These are phyloP conservation scores for Muscicapa striata DNA, from an alignment of 2,797 vertebrate species.

Conservation along the genomic window DNA sequence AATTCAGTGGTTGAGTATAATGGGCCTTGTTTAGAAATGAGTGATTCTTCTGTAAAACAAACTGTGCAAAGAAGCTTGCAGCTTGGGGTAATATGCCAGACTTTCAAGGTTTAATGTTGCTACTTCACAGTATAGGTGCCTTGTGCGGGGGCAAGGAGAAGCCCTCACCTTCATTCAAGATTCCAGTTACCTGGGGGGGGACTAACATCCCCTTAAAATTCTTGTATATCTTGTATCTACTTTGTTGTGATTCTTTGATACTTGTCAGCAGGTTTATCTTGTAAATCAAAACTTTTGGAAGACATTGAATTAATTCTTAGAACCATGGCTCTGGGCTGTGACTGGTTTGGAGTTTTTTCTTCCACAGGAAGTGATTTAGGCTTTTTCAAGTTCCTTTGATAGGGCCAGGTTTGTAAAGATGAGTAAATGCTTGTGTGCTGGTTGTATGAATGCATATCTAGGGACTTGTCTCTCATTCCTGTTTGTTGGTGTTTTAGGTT, in stretches of 20 bases:
- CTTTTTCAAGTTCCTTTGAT: not conserved
- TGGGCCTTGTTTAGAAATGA: not conserved
- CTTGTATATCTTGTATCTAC: not conserved
- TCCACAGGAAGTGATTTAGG: not conserved
- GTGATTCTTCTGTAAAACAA: not conserved
- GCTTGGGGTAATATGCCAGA: not conserved
- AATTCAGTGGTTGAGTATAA: not conserved
- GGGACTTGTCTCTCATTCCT: not conserved
- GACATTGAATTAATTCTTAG: not conserved
- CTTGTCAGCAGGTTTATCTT: not conserved
- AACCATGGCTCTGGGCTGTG: not conserved
- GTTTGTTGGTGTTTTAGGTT: not conserved
- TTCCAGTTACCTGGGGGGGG: not conserved
- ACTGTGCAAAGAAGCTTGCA: not conserved
- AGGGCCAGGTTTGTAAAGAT: not conserved
- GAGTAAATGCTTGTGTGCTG: not conserved
- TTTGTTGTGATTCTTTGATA: not conserved
- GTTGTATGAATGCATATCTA: not conserved
- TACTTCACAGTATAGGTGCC: not conserved
- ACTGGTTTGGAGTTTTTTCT: not conserved
- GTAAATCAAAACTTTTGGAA: not conserved
- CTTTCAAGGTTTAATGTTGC: not conserved
- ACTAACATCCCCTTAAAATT: not conserved
- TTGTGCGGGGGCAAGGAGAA: not conserved
- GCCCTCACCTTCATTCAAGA: not conserved